Evolutionary conservation across 2,888 invertebrate genomes (phyloP), one percentile per base, ranked within the genome.

Genomic region (Andrena trimmerana): DNA sequence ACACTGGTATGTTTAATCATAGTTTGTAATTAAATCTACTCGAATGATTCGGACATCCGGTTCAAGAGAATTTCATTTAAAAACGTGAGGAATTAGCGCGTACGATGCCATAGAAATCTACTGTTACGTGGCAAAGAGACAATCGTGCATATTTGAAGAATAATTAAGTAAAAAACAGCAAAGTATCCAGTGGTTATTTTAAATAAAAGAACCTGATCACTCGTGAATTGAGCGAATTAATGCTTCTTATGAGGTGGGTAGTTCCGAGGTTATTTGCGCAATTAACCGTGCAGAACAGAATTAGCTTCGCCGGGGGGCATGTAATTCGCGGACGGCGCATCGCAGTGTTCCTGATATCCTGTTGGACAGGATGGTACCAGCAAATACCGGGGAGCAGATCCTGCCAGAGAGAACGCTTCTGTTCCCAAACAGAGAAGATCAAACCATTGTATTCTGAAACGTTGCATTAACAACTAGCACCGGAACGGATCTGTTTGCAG

Each of bases 381-480:
- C 62, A 75, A 82, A 81, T 50, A 71, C 31, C n/a, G 33, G 33
- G n/a, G 27, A 63, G 48, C 13, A 62, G 66, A 54, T 7, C 36
- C 13, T 33, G 13, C 5, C 27, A 4, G 60, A 20, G 66, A 57
- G 66, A 57, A 68, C 48, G 68, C 57, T 67, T 75, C 66, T 59
- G 29, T 73, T 63, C 62, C 57, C 42, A 63, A 78, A 72, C 59
- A 48, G 52, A 42, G 67, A 54, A 63, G 52, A 81, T 74, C 81
- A 67, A 24, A 68, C 59, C 57, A 68, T 76, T 79, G 68, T 69
- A 42, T 33, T 29, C 57, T 6, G 42, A 59, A 85, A 70, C 73
- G 31, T 54, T 60, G 57, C 88, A 86, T 91, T 90, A 90, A 90
- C 89, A 86, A 88, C 85, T 86, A 83, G 82, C 87, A 88, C 86